Percentiles rank a stretch among this genome's conserved stretches.
Conservation (phyloP, 2,113 vertebrate genomes). For the Noctilio leporinus region DNA sequence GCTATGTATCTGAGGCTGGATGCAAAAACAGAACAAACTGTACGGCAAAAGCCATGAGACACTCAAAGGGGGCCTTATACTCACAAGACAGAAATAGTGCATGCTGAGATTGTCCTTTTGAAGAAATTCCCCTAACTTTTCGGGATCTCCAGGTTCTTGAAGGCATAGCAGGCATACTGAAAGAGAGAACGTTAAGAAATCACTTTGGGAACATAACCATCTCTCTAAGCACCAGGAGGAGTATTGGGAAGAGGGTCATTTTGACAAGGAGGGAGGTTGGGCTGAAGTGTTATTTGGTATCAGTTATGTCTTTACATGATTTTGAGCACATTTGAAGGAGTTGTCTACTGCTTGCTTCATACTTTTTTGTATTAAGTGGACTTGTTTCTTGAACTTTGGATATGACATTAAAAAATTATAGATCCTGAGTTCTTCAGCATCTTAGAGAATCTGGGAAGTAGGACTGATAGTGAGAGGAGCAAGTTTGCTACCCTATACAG, state of each 20-base stretch:
- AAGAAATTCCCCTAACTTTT: conserved; percentile 73
- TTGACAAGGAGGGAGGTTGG: not conserved
- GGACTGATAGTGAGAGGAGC: not conserved
- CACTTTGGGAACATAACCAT: not conserved
- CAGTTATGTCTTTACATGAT: not conserved
- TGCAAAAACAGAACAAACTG: not conserved
- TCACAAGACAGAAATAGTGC: conserved; percentile 75
- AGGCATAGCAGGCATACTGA: conserved; percentile 68
- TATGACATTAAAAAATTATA: not conserved
- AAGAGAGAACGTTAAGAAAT: conserved; percentile 27
- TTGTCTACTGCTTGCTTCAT: not conserved
- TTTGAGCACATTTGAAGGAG: not conserved
- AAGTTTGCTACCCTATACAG: not conserved
- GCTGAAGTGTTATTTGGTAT: not conserved
- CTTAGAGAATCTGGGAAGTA: conserved; percentile 17
- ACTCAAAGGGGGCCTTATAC: conserved; percentile 42
- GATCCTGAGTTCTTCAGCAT: not conserved
- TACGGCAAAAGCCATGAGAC: not conserved
- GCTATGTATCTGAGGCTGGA: not conserved
- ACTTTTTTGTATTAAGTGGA: not conserved
- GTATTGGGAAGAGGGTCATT: not conserved
- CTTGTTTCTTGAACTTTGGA: conserved; percentile 40
- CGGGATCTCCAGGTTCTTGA: conserved; percentile 69
- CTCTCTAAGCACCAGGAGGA: not conserved
- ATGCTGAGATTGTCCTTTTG: conserved; percentile 65